These are phyloP conservation scores for Polydesmus complanatus DNA, from an alignment of 2,888 invertebrate species.

Conservation along the genomic window DNA sequence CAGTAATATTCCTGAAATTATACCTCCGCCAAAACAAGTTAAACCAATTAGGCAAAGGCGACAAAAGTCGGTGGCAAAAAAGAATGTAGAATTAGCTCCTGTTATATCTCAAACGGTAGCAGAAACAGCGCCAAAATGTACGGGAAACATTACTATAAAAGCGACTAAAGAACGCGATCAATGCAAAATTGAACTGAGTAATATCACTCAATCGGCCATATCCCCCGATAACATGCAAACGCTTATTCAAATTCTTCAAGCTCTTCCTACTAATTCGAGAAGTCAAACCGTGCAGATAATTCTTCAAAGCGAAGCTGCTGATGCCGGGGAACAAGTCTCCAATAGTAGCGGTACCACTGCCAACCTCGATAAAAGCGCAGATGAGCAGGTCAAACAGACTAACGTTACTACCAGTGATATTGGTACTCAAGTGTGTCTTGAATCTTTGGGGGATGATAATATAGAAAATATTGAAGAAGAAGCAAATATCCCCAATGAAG, in stretches of 20 bases:
- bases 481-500: neutral
- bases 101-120: no score
- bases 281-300: constrained; percentile 18
- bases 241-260: constrained; percentile 16
- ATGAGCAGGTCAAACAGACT: neutral
- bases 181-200: constrained; percentile 12
- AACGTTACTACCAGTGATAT: constrained; percentile 10
- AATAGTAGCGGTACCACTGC: neutral
- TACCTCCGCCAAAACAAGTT: neutral
- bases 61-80: neutral
- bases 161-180: neutral
- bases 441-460: neutral
- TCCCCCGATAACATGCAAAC: constrained; percentile 18
- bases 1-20: neutral
- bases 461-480: neutral
- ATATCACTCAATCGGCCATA: constrained; percentile 8
- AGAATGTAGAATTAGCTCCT: no score
- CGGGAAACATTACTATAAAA: neutral
- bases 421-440: constrained; percentile 13
- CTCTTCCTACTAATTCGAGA: constrained; percentile 12
- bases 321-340: neutral
- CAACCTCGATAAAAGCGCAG: neutral
- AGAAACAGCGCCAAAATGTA: neutral
- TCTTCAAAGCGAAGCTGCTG: constrained; percentile 9
- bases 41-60: neutral